Conservation (phyloP, 53 echinoderm and acorn worm species). For the Astropecten irregularis region DNA sequence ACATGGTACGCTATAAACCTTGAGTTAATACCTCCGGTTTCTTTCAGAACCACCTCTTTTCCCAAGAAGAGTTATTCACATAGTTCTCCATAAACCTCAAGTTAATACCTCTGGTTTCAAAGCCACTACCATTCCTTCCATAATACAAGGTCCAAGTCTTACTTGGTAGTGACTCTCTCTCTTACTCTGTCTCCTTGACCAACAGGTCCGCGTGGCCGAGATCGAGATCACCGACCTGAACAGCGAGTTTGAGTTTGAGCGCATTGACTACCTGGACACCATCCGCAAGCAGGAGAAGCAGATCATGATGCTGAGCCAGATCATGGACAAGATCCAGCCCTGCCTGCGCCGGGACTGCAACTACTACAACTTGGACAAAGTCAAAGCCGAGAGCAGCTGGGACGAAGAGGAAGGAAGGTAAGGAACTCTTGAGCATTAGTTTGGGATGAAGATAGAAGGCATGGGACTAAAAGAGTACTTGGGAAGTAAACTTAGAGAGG, state of each 20-base stretch:
- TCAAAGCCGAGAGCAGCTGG: slow-evolving; percentile 84
- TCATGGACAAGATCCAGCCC: slow-evolving; percentile 91
- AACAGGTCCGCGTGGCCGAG: slow-evolving; percentile 79
- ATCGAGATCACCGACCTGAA: slow-evolving; percentile 93
- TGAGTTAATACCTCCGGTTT: too few relatives aligned
- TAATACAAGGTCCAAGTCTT: too few relatives aligned
- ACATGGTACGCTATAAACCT: too few relatives aligned
- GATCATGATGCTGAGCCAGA: slow-evolving; percentile 89
- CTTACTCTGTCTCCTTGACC: too few relatives aligned
- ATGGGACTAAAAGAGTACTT: too few relatives aligned
- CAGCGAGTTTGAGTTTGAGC: slow-evolving; percentile 98
- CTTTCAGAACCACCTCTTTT: too few relatives aligned
- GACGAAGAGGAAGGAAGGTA: slow-evolving; percentile 84
- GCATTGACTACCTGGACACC: slow-evolving; percentile 94
- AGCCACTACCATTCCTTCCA: too few relatives aligned
- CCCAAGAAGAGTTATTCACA: too few relatives aligned
- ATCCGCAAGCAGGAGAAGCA: slow-evolving; percentile 99
- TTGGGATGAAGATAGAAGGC: background rate
- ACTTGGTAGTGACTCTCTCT: too few relatives aligned
- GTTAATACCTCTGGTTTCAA: too few relatives aligned
- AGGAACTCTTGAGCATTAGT: background rate
- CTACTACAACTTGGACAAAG: slow-evolving; percentile 88
- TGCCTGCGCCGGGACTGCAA: slow-evolving; percentile 92
- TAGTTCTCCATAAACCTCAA: too few relatives aligned
- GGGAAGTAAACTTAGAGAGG: too few relatives aligned